Percentiles rank a stretch among this genome's conserved stretches.
phyloP scores from a whole-genome alignment of 2,113 vertebrate genomes.

The Ibidorhyncha struthersii region DNA sequence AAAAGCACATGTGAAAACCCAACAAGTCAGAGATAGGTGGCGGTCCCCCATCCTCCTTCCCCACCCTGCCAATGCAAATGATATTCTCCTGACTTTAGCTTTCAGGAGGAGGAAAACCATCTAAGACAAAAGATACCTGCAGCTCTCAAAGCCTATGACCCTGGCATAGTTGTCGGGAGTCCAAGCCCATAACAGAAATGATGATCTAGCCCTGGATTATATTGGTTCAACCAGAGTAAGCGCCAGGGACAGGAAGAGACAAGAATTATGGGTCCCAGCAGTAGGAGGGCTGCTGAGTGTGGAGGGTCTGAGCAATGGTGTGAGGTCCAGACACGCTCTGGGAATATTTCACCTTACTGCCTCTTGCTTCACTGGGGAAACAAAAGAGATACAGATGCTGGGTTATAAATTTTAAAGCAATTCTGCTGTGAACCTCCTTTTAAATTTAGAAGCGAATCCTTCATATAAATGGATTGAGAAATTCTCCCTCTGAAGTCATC shows the following conservation, averaged over 20 bases:
- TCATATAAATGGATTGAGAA: conserved; percentile 57
- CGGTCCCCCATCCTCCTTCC: neutral
- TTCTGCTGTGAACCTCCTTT: conserved; percentile 42
- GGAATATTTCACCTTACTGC: conserved; percentile 13
- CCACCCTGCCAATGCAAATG: neutral
- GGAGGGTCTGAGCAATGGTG: neutral
- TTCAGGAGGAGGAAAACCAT: neutral
- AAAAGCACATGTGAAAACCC: neutral
- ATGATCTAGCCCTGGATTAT: neutral
- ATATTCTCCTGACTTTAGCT: neutral
- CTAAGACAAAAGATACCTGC: neutral
- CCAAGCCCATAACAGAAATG: neutral
- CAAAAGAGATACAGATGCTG: conserved; percentile 18
- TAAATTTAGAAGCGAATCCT: conserved; percentile 29
- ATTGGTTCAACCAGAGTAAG: neutral
- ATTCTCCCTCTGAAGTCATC: conserved; percentile 50
- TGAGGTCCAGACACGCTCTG: neutral
- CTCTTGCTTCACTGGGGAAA: neutral
- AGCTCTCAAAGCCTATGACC: neutral
- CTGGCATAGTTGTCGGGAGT: neutral
- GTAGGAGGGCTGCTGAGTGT: neutral
- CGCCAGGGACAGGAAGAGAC: neutral
- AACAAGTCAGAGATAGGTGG: neutral
- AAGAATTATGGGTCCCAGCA: neutral
- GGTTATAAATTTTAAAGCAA: conserved; percentile 60